Percentiles rank a stretch among this genome's conserved stretches.
These are phyloP conservation scores for Chitala chitala DNA, from an alignment of 2,113 vertebrate species.

Conservation along the genomic window DNA sequence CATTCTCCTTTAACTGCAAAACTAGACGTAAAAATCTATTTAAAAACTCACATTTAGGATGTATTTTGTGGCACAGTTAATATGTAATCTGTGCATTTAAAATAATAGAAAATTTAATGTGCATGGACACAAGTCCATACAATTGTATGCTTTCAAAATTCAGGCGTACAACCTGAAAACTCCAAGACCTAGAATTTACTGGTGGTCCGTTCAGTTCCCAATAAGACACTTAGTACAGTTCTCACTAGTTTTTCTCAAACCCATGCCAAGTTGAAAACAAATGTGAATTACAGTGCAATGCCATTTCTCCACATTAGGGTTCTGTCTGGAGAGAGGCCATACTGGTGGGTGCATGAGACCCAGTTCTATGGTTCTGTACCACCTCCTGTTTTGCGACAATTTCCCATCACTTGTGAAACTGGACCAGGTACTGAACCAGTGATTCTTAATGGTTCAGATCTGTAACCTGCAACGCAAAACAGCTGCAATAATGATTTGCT, in stretches of 20 bases:
- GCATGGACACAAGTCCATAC: background rate
- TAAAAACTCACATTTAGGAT: background rate
- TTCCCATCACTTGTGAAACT: constrained; percentile 70
- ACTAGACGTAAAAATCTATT: background rate
- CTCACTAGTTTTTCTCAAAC: background rate
- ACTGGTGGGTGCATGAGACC: constrained; percentile 73
- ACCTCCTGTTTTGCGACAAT: constrained; percentile 56
- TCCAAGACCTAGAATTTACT: too few species aligned
- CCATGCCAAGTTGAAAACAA: background rate
- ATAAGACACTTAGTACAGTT: too few species aligned
- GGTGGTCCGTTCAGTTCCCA: too few species aligned
- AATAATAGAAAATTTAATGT: too few species aligned
- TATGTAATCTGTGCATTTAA: background rate
- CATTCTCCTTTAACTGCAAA: background rate
- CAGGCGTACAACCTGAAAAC: too few species aligned
- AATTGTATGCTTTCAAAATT: background rate
- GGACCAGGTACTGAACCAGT: constrained; percentile 61
- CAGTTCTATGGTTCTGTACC: constrained; percentile 53
- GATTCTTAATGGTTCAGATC: background rate
- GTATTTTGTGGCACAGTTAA: background rate
- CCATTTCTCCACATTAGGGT: constrained; percentile 47
- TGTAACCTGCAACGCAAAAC: background rate
- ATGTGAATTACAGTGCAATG: background rate
- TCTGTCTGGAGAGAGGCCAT: constrained; percentile 67
- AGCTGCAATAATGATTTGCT: background rate